Conservation (phyloP, 1,140 invertebrate genomes). For the Penaeus vannamei region DNA sequence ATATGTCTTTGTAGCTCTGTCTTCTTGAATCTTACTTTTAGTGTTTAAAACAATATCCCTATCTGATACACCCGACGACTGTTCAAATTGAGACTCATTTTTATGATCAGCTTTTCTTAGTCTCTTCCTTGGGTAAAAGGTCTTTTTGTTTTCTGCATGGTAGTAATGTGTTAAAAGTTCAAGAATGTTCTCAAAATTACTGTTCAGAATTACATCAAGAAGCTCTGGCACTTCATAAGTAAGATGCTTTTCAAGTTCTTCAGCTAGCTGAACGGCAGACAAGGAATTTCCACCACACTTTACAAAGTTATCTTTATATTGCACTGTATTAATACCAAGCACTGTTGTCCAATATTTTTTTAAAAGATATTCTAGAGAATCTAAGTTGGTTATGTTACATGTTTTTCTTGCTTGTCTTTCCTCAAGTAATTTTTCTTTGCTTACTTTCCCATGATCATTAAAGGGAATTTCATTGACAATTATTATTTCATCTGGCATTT, state of each 20-base stretch:
- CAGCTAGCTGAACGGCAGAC: slow-evolving; percentile 42
- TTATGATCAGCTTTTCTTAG: no score
- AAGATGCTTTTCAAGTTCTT: slow-evolving; percentile 28
- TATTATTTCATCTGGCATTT: slow-evolving; percentile 55
- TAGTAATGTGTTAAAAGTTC: slow-evolving; percentile 20
- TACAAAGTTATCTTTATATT: slow-evolving; percentile 39
- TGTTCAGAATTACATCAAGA: slow-evolving; percentile 44
- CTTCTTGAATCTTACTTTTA: no score
- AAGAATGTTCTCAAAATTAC: slow-evolving; percentile 5
- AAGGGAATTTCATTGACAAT: slow-evolving; percentile 39
- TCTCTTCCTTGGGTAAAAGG: no score
- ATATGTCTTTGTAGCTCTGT: no score
- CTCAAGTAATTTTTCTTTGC: slow-evolving; percentile 14
- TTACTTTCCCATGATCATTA: slow-evolving; percentile 52
- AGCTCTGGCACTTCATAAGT: slow-evolving; percentile 31
- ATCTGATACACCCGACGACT: no score
- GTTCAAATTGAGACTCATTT: no score
- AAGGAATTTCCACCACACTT: slow-evolving; percentile 51
- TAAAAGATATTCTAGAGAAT: slow-evolving; percentile 16
- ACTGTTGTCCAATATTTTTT: slow-evolving; percentile 46
- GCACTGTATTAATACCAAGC: slow-evolving; percentile 20
- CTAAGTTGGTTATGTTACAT: no score
- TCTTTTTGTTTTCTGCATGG: not conserved
- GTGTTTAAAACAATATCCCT: no score
- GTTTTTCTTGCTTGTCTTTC: no score